Evolutionary conservation across 2,888 invertebrate species (phyloP).

Genomic region (Bugula neritina): DNA sequence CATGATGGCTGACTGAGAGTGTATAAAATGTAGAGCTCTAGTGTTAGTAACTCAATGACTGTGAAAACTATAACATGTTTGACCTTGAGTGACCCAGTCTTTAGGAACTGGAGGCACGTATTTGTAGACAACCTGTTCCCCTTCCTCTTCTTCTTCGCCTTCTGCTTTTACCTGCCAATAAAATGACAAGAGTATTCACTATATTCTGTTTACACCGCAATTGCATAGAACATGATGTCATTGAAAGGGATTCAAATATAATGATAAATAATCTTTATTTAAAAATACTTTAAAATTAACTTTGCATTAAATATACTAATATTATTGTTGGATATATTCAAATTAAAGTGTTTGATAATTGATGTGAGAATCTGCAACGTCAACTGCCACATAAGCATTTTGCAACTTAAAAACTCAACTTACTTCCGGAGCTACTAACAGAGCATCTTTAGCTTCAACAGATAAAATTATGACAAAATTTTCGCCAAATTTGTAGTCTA

Average conservation of each 20-base stretch:
- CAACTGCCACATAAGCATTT: too few species aligned
- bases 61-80: too few species aligned
- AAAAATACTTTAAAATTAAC: too few species aligned
- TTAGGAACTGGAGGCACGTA: constrained; percentile 51
- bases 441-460: constrained; percentile 48
- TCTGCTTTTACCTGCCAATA: constrained; percentile 28
- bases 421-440: constrained; percentile 33
- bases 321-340: too few species aligned
- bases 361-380: too few species aligned
- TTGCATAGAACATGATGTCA: not conserved
- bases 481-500: constrained; percentile 51
- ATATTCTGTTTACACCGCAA: not conserved
- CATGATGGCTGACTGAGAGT: too few species aligned
- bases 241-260: not conserved
- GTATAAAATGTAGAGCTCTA: too few species aligned
- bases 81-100: constrained; percentile 49
- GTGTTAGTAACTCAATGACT: too few species aligned
- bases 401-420: too few species aligned
- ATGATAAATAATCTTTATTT: too few species aligned
- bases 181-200: constrained; percentile 26
- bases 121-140: constrained; percentile 41
- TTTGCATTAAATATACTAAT: too few species aligned
- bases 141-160: constrained; percentile 32
- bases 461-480: constrained; percentile 51
- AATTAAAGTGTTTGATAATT: too few species aligned